Evolutionary conservation across 2,113 vertebrate genomes (phyloP).

Genomic region (Ailurus styani): DNA sequence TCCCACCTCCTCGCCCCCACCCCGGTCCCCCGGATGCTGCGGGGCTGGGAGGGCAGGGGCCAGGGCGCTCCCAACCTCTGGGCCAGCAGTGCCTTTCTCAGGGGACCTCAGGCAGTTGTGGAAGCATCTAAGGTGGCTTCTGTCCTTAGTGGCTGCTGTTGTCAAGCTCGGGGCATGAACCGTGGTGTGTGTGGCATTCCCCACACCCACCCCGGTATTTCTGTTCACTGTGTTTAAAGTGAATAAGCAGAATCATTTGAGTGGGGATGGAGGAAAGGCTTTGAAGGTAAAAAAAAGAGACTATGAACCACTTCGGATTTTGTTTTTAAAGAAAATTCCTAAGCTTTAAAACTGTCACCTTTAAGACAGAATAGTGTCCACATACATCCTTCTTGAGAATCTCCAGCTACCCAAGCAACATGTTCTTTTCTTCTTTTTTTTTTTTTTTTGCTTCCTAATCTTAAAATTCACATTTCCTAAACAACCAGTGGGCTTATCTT

Average conservation of each 20-base stretch:
- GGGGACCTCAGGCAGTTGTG: fast-evolving
- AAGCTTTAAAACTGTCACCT: neutral
- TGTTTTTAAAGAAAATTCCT: neutral
- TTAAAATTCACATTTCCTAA: neutral
- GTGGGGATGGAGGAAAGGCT: fast-evolving
- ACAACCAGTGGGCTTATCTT: neutral
- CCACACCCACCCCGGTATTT: neutral
- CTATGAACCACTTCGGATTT: neutral
- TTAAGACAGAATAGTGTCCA: neutral
- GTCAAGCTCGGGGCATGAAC: fast-evolving
- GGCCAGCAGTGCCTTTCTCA: no score
- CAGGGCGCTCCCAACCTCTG: fast-evolving
- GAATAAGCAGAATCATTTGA: neutral
- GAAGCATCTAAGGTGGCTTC: neutral
- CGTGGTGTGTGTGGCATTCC: fast-evolving
- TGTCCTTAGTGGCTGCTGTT: neutral
- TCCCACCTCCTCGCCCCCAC: fast-evolving
- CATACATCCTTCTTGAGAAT: neutral
- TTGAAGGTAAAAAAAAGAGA: neutral
- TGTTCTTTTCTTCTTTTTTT: neutral
- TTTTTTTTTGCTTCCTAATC: neutral
- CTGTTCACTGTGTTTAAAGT: neutral
- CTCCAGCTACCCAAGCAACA: neutral
- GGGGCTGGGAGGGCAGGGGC: neutral
- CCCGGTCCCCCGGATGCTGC: neutral